Conservation (phyloP, 37 sponge, comb jelly and placozoan genomes). For the Spongilla lacustris region DNA sequence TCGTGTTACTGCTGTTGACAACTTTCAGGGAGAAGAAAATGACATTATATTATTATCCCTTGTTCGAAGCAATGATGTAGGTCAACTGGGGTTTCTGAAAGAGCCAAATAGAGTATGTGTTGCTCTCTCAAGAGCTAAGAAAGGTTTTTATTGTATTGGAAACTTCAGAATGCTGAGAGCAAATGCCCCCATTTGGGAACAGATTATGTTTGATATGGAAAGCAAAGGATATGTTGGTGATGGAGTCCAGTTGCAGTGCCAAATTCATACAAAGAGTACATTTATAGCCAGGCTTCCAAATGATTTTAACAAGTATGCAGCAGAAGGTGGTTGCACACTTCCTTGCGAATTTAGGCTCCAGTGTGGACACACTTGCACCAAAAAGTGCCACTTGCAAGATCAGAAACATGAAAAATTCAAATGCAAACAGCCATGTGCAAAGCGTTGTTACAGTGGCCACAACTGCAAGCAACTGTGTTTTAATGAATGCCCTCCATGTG, state of each 20-base stretch:
- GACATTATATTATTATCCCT: conserved; percentile 89
- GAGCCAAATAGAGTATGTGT: conserved; percentile 93
- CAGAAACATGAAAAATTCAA: conserved; percentile 60
- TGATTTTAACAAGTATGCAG: conserved; percentile 62
- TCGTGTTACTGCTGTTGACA: conserved; percentile 74
- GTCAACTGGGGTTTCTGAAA: conserved; percentile 81
- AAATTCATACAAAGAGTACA: conserved; percentile 68
- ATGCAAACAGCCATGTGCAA: conserved; percentile 63
- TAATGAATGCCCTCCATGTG: conserved; percentile 38
- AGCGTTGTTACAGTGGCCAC: conserved; percentile 36
- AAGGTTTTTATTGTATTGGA: conserved; percentile 92
- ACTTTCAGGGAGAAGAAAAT: conserved; percentile 98
- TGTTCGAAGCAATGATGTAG: conserved; percentile 70
- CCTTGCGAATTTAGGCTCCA: conserved; percentile 55
- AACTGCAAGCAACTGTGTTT: conserved; percentile 32
- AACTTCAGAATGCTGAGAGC: conserved; percentile 74
- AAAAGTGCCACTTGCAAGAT: conserved; percentile 64
- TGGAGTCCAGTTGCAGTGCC: conserved; percentile 68
- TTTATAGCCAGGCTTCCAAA: conserved; percentile 13
- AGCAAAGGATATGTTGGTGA: conserved; percentile 33
- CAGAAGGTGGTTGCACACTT: conserved; percentile 76
- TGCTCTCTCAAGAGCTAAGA: conserved; percentile 91
- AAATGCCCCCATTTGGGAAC: conserved; percentile 62
- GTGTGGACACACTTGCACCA: conserved; percentile 79
- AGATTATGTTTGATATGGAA: conserved; percentile 55